Evolutionary conservation across 2,888 invertebrate species (phyloP).

Genomic region (Morinoia aosen): DNA sequence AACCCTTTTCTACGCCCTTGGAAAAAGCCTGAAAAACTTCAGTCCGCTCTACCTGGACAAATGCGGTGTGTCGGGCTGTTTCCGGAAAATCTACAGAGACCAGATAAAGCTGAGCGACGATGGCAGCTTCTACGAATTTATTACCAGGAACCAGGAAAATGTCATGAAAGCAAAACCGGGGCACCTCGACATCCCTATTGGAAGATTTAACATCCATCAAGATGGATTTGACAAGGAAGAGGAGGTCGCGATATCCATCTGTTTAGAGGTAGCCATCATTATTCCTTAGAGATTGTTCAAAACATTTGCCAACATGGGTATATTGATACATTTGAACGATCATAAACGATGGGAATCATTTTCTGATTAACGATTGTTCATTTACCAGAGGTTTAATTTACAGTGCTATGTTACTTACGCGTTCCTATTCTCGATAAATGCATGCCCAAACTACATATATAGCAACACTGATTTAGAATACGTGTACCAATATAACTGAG

Average conservation of each 20-base stretch:
- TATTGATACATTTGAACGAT: too few species aligned
- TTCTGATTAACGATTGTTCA: too few species aligned
- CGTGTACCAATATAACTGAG: too few species aligned
- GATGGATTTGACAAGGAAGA: neutral
- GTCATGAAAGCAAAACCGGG: neutral
- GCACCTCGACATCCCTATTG: neutral
- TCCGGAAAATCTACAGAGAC: neutral
- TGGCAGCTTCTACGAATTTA: neutral
- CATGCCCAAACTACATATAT: too few species aligned
- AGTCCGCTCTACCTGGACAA: neutral
- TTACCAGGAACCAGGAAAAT: neutral
- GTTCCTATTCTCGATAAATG: too few species aligned
- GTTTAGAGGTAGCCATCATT: neutral
- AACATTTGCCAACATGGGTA: too few species aligned
- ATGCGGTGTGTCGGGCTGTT: neutral
- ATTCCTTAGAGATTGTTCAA: too few species aligned
- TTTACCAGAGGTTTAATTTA: too few species aligned
- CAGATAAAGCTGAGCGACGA: neutral
- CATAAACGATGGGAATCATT: too few species aligned
- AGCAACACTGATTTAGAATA: too few species aligned
- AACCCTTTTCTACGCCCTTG: neutral
- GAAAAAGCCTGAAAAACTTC: neutral
- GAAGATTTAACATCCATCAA: neutral
- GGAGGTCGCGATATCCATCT: neutral
- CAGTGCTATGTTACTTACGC: too few species aligned